Conservation (phyloP, 2,113 vertebrate species). For the Malurus elegans region DNA sequence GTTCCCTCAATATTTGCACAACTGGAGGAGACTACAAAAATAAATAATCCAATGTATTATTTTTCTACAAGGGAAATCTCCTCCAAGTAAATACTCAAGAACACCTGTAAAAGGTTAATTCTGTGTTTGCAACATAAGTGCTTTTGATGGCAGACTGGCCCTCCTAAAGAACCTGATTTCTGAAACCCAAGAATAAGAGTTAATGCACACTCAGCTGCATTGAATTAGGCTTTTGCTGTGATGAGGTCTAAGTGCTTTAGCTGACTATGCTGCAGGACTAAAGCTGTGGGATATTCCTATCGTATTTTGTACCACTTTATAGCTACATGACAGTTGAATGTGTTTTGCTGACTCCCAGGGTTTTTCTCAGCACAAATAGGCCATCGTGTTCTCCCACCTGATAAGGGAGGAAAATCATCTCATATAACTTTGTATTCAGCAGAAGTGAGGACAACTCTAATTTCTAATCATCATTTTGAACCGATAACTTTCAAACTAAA, state of each 20-base stretch:
- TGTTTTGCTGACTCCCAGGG: not conserved
- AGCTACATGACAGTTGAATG: not conserved
- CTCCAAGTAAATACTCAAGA: not conserved
- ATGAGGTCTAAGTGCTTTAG: not conserved
- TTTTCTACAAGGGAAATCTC: not conserved
- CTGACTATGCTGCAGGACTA: not conserved
- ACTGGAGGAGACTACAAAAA: not conserved
- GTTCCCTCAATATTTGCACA: not conserved
- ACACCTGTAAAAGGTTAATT: not conserved
- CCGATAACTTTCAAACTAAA: not conserved
- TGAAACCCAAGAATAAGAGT: not conserved
- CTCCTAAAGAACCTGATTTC: not conserved
- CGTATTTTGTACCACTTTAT: not conserved
- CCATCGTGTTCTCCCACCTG: rapidly evolving
- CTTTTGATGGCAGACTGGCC: not conserved
- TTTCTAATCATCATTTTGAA: not conserved
- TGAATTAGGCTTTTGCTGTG: not conserved
- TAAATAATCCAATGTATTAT: not conserved
- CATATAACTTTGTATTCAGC: not conserved
- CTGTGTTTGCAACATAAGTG: not conserved
- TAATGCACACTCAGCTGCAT: not conserved
- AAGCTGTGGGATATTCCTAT: not conserved
- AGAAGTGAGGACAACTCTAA: not conserved
- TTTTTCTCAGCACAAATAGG: not conserved
- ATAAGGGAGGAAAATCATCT: not conserved